Evolutionary conservation across 2,888 invertebrate genomes (phyloP), one percentile per base, ranked within the genome.

Genomic region (Lydus trimaculatus): DNA sequence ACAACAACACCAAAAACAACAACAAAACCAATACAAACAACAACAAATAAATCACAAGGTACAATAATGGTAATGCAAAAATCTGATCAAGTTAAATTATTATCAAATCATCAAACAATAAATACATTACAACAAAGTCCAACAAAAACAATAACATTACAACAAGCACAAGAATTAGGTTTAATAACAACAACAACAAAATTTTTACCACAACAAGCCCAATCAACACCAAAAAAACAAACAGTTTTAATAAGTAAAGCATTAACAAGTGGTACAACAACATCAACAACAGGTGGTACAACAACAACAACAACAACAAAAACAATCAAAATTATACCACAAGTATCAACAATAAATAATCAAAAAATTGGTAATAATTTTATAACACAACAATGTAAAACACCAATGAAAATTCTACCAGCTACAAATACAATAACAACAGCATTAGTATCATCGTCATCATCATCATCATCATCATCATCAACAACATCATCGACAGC

Each of bases 361-460:
- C 39, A 39, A n/a, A 39, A 39, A 7, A 43, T 7, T 43, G 4
- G 7, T 43, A 17, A n/a, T 43, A 13, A 13, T 36, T 13, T 8
- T 31, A 31, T 13, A 13, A 36, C 13, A 43, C 43, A 43, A 58
- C 76, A 82, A 74, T 67, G 90, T 9, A 92, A 93, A 84, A 90
- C 92, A 15, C 91, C 92, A 0, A 88, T 92, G 33, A 92, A 91
- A 85, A 89, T 93, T 74, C 85, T 92, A 71, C 91, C 92, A 13
- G 90, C 90, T 7, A 89, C 91, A 20, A 72, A 71, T 62, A 84
- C 72, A 20, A 89, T 89, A 11, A 88, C 90, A 23, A 64, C 84
- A 85, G 48, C 23, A 52, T 28, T 84, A 78, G 81, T n/a, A n/a
- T n/a, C n/a, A n/a, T n/a, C n/a, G n/a, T n/a, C n/a, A n/a, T n/a